Conservation (phyloP, 2,797 vertebrate species). For the Anas bahamensis region DNA sequence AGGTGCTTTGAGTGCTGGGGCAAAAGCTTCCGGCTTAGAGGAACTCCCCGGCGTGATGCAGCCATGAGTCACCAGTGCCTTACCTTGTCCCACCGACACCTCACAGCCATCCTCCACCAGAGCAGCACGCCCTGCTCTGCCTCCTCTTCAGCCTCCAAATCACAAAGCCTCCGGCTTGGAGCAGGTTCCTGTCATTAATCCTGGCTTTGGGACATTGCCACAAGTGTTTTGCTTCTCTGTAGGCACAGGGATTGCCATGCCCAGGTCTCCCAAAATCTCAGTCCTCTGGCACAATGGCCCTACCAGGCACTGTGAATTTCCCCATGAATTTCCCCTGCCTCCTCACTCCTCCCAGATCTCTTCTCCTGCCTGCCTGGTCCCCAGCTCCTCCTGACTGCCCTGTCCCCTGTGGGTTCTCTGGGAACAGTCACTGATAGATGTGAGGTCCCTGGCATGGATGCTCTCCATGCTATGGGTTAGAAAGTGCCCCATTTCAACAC, state of each 20-base stretch:
- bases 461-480: background rate
- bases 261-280: background rate
- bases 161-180: background rate
- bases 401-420: background rate
- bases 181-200: background rate
- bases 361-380: background rate
- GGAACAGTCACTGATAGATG: background rate
- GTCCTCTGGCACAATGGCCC: rapidly evolving
- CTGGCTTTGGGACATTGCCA: background rate
- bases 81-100: background rate
- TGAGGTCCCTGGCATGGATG: background rate
- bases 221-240: background rate
- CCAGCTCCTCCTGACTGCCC: background rate
- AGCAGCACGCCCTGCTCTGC: background rate
- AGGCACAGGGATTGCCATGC: background rate
- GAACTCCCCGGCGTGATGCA: background rate
- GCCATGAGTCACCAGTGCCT: background rate
- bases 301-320: background rate
- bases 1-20: background rate
- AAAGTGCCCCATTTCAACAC: background rate
- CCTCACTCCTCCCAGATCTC: background rate
- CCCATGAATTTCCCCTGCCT: background rate
- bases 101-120: background rate
- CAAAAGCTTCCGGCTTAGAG: background rate
- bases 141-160: background rate